These are phyloP conservation scores for Metopolophium dirhodum DNA, from an alignment of 1,140 invertebrate genomes.

Conservation along the genomic window DNA sequence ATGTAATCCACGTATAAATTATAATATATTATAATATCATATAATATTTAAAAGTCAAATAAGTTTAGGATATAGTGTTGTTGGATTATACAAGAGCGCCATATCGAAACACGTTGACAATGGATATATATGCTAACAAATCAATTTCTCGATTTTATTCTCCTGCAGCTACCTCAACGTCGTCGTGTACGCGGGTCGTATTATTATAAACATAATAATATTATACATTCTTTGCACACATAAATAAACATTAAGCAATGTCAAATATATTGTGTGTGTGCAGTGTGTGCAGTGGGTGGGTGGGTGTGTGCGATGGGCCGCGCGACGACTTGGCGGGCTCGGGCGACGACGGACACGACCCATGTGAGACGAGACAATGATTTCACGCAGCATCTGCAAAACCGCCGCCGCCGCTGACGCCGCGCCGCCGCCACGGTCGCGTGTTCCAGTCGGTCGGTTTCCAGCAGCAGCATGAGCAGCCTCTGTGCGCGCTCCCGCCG, in stretches of 20 bases:
- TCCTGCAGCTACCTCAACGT: neutral
- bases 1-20: neutral
- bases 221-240: neutral
- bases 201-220: neutral
- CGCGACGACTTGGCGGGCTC: neutral
- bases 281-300: no score
- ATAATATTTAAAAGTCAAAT: neutral
- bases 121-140: neutral
- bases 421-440: neutral
- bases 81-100: neutral
- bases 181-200: neutral
- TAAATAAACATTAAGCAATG: neutral
- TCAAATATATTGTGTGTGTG: neutral
- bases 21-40: neutral
- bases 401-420: neutral
- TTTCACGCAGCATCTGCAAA: slow-evolving; percentile 29
- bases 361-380: neutral
- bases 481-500: neutral
- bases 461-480: neutral
- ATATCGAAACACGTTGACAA: neutral
- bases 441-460: slow-evolving; percentile 35
- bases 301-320: no score
- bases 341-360: slow-evolving; percentile 32
- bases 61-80: neutral
- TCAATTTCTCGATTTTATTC: neutral